Evolutionary conservation across 2,113 vertebrate species (phyloP), one percentile per base, ranked within the genome.

Genomic region (Thomomys bottae): DNA sequence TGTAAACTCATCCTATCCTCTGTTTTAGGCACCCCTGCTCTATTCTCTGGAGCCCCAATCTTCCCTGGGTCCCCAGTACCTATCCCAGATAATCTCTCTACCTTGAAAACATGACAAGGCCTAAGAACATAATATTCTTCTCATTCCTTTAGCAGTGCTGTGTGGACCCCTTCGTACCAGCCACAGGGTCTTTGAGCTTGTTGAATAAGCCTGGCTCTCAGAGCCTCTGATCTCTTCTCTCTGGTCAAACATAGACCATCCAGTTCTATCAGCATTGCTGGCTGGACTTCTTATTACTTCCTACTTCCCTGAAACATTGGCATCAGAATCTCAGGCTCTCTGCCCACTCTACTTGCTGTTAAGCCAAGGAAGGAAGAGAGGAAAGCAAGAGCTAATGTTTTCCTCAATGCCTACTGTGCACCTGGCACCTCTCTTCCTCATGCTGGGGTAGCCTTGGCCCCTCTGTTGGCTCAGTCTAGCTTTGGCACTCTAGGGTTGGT

Each of bases 321-420:
- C 94, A 80, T 63, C 66, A 59, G 76, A 81, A 78, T 6, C 34
- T 40, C 66, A 87, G 90, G 94, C 92, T 88, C 87, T 72, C 82
- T 94, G 91, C 95, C 91, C 88, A 91, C 70, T 82, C 78, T 3
- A 23, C 89, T 87, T 57, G 87, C 82, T 92, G 11, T 77, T 30
- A 85, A 91, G 95, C 96, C 94, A 93, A 93, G 89, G 45, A 72
- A 92, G 84, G 87, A 79, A 90, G 78, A 84, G 82, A 91, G 93
- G 87, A 82, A 94, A 82, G 93, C 82, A 36, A 66, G 75, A 87
- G 88, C 73, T 77, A 49, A 59, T 90, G 91, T 87, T 94, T 92
- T 89, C 85, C 85, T 95, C 70, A 5, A 32, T 36, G 24, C 93
- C 91, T 79, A 30, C 87, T 83, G 92, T 64, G 70, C 42, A 76